These are phyloP conservation scores for Limanda limanda DNA, from an alignment of 2,113 vertebrate genomes.

Conservation along the genomic window DNA sequence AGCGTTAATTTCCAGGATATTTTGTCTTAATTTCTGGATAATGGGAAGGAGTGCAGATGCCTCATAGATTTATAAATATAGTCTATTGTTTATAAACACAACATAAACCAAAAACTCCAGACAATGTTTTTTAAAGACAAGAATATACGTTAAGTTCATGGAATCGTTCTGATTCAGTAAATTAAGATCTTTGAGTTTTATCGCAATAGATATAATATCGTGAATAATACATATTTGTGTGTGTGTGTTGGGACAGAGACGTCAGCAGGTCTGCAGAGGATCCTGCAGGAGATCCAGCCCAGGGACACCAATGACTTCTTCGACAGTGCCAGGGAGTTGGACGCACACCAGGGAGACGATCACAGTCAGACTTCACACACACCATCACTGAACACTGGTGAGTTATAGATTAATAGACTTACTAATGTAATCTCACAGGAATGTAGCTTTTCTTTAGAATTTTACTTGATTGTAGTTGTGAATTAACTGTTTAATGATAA, in stretches of 20 bases:
- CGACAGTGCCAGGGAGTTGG: slow-evolving; percentile 85
- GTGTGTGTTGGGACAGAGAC: slow-evolving; percentile 79
- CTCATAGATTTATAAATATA: too few species aligned
- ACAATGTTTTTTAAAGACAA: background rate
- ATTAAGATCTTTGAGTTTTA: background rate
- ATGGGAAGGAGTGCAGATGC: too few species aligned
- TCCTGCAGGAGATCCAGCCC: slow-evolving; percentile 94
- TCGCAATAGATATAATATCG: background rate
- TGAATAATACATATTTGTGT: background rate
- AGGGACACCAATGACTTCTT: slow-evolving; percentile 96
- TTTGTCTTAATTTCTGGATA: too few species aligned
- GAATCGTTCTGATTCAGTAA: background rate
- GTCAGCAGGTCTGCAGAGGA: slow-evolving; percentile 86
- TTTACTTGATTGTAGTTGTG: background rate
- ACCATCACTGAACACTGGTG: slow-evolving; percentile 62
- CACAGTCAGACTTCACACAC: slow-evolving; percentile 25
- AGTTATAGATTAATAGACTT: background rate
- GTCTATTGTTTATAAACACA: too few species aligned
- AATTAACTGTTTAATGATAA: background rate
- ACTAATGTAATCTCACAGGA: background rate
- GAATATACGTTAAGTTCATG: background rate
- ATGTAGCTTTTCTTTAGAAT: background rate
- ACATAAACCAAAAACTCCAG: background rate
- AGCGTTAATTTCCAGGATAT: too few species aligned
- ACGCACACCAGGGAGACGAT: slow-evolving; percentile 67